Evolutionary conservation across 2,113 vertebrate species (phyloP).

Genomic region (Oostethus manadensis): DNA sequence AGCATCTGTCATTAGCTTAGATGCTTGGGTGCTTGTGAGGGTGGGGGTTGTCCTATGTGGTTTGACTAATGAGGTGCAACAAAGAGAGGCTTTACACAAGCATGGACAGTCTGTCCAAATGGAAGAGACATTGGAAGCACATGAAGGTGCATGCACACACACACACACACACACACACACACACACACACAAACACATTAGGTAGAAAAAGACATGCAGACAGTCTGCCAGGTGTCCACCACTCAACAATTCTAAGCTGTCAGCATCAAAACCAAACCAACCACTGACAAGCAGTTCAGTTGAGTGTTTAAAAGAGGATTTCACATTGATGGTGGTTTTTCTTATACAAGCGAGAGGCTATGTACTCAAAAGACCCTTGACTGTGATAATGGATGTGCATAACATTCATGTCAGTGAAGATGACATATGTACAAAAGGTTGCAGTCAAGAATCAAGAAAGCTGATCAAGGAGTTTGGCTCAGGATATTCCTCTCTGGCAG

Average conservation of each 20-base stretch:
- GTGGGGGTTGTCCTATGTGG: conserved; percentile 39
- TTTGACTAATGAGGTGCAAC: conserved; percentile 60
- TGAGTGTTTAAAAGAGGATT: conserved; percentile 31
- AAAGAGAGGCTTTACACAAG: conserved; percentile 50
- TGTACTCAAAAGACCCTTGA: conserved; percentile 1
- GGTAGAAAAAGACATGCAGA: not conserved
- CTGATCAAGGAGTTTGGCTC: not conserved
- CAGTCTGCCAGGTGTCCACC: not conserved
- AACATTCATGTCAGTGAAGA: not conserved
- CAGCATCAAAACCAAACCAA: conserved; percentile 25
- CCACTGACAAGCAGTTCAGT: conserved; percentile 8
- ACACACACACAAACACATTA: not conserved
- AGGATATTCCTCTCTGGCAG: not conserved
- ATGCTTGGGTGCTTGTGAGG: conserved; percentile 27
- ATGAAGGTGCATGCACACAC: conserved; percentile 21
- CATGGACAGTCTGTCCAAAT: conserved; percentile 43
- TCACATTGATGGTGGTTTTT: conserved; percentile 6
- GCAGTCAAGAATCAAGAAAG: not conserved
- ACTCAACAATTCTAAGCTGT: conserved; percentile 3
- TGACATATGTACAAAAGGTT: not conserved
- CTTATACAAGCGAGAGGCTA: conserved; percentile 12
- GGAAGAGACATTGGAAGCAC: conserved; percentile 29
- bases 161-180: conserved; percentile 30
- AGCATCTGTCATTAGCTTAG: conserved; percentile 26
- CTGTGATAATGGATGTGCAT: not conserved